These are phyloP conservation scores for Ditula angustiorana DNA, from an alignment of 2,888 invertebrate species.

Conservation along the genomic window DNA sequence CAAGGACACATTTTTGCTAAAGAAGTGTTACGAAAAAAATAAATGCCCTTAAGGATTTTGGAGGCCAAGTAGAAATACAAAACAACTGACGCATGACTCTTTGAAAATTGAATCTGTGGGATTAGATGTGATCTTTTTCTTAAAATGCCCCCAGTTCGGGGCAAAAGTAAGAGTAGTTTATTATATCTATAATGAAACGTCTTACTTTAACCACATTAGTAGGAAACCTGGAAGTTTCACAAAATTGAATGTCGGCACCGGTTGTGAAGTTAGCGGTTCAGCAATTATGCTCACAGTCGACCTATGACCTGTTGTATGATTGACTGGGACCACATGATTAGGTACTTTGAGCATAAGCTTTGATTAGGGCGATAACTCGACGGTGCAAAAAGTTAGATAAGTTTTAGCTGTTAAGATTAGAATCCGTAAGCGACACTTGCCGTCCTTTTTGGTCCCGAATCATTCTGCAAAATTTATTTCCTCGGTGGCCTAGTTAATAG, in stretches of 20 bases:
- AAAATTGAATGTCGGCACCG: neutral
- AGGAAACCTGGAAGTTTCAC: conserved; percentile 9
- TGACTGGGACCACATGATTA: conserved; percentile 7
- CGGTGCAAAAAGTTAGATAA: too few relatives aligned
- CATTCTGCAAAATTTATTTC: neutral
- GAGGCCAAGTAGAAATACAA: too few relatives aligned
- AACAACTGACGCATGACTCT: too few relatives aligned
- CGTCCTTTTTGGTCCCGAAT: too few relatives aligned
- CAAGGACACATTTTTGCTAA: neutral
- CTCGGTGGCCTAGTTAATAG: neutral
- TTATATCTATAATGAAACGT: too few relatives aligned
- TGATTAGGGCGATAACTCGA: too few relatives aligned
- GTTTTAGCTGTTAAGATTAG: too few relatives aligned
- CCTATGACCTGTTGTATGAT: conserved; percentile 5
- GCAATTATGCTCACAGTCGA: conserved; percentile 1
- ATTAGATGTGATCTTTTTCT: too few relatives aligned
- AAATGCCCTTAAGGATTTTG: too few relatives aligned
- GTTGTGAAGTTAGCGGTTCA: neutral
- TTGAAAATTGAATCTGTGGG: too few relatives aligned
- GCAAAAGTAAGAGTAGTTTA: conserved; percentile 13
- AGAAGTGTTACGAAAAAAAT: too few relatives aligned
- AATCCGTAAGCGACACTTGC: too few relatives aligned
- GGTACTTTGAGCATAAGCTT: neutral
- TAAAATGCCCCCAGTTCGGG: neutral
- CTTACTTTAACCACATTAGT: conserved; percentile 20